Percentiles rank a stretch among this genome's conserved stretches.
Evolutionary conservation across 2,113 vertebrate genomes (phyloP).

Genomic region (Scomber colias): DNA sequence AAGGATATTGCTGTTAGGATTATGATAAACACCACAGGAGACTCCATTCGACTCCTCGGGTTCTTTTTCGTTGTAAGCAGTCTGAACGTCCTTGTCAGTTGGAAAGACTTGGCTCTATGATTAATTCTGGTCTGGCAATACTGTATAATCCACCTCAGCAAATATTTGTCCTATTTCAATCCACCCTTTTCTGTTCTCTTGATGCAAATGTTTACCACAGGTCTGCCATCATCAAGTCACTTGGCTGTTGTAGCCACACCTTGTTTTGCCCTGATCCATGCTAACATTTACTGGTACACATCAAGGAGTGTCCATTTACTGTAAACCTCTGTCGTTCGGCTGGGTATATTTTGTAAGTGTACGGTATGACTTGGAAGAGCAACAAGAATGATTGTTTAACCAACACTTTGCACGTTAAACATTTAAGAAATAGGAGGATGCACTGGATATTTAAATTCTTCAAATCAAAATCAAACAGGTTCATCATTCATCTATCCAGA

Average conservation of each 20-base stretch:
- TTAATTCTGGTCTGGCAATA: constrained; percentile 13
- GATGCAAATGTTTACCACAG: constrained; percentile 46
- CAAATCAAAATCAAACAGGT: no score
- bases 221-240: background rate
- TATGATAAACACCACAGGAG: constrained; percentile 36
- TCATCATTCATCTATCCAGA: background rate
- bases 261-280: constrained; percentile 65
- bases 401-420: background rate
- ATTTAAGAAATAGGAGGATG: fast-evolving
- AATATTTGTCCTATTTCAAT: constrained; percentile 65
- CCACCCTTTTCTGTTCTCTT: constrained; percentile 1
- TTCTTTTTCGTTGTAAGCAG: background rate
- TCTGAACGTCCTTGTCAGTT: background rate
- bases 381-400: background rate
- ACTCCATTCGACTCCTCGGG: constrained; percentile 41
- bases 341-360: background rate
- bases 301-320: constrained; percentile 71
- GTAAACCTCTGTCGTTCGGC: constrained; percentile 42
- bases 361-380: background rate
- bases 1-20: constrained; percentile 34
- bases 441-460: no score
- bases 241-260: constrained; percentile 53
- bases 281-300: constrained; percentile 16
- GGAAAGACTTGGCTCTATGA: background rate
- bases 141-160: constrained; percentile 30